Evolutionary conservation across 2,888 invertebrate species (phyloP), one percentile per base, ranked within the genome.

Genomic region (Caenorhabditis panamensis): DNA sequence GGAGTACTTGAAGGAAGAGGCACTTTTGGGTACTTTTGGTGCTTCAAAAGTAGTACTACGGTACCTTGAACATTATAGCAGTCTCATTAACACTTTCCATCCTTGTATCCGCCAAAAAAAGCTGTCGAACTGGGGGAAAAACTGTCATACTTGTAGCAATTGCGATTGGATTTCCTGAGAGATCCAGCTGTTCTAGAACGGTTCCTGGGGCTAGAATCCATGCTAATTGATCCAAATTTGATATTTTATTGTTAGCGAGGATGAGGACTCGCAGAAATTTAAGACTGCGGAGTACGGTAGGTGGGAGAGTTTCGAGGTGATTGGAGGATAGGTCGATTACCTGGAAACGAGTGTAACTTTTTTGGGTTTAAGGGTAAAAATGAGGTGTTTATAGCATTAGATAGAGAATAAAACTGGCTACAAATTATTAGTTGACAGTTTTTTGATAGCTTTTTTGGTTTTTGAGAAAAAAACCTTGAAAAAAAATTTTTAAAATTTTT

Each of bases 111-210:
- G 87, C 69, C 66, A 89, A 31, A 31, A 84, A 85, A 1, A 89
- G 62, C 64, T 88, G 89, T 18, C 83, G 75, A 8, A 82, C 72
- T 2, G 83, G 78, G 9, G 89, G 89, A 58, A 87, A 84, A 20
- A 72, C 36, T 5, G 82, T 69, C 69, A 77, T 58, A 22, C 72
- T 67, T 13, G 81, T 84, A 4, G 83, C 82, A 26, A 84, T 76
- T 3, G 69, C 72, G 18, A 89, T 72, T 2, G 87, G 88, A 72
- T 89, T 89, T 9, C 85, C 82, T 24, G 83, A 80, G 3, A 89
- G 59, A 56, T 84, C 86, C 24, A 89, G 68, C 56, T 84, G 84
- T 22, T 89, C 87, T 18, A 89, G 73, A 28, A 86, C 77, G 1
- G 85, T 69, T 20, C 79, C 84, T 2, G 83, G 84, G 1, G 88